Percentiles rank a stretch among this genome's conserved stretches.
Conservation (phyloP, 2,113 vertebrate species). For the Cynopterus brachyotis region DNA sequence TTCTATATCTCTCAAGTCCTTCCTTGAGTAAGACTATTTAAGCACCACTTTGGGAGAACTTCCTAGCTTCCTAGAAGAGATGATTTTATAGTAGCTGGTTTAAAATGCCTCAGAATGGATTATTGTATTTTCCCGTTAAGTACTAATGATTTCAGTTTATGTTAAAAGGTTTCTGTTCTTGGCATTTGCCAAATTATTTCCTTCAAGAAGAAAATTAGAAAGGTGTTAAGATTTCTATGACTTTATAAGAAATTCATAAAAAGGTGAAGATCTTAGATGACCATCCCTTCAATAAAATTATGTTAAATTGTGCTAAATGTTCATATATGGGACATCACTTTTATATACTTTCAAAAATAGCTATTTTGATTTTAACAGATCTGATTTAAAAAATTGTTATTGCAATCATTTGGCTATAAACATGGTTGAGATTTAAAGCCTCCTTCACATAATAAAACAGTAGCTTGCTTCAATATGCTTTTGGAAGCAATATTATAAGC, state of each 20-base stretch:
- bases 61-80: background rate
- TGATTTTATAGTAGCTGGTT: slow-evolving; percentile 9
- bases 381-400: slow-evolving; percentile 12
- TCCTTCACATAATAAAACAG: background rate
- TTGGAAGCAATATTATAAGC: background rate
- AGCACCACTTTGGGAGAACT: background rate
- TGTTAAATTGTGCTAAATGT: background rate
- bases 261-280: slow-evolving; percentile 18
- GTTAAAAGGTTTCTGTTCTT: slow-evolving; percentile 26
- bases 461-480: background rate
- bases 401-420: background rate
- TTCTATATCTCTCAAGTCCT: background rate
- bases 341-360: background rate
- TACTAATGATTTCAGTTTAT: slow-evolving; percentile 41
- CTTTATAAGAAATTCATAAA: slow-evolving; percentile 53
- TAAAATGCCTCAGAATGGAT: background rate
- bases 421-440: background rate
- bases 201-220: slow-evolving; percentile 32
- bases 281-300: background rate
- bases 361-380: background rate
- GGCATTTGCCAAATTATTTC: slow-evolving; percentile 36
- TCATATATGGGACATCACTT: background rate
- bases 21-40: background rate
- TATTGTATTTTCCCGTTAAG: background rate
- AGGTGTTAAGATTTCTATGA: background rate